These are phyloP conservation scores for Eupithecia subfuscata DNA, from an alignment of 2,888 invertebrate genomes.

Conservation along the genomic window DNA sequence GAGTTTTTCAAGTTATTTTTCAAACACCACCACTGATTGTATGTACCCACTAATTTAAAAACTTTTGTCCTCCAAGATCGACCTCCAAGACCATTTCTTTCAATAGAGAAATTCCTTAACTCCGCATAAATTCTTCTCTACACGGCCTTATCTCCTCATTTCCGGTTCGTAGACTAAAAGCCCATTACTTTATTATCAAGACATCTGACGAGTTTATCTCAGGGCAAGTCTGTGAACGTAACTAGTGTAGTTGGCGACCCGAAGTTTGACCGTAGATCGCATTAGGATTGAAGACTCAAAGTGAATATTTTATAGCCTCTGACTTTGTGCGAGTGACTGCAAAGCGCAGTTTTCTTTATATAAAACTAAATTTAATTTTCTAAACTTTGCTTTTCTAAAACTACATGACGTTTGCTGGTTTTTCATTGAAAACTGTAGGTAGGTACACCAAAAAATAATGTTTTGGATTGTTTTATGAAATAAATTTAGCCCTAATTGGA, in stretches of 20 bases:
- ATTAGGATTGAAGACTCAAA: constrained; percentile 15
- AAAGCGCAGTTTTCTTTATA: not conserved
- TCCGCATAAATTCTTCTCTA: constrained; percentile 68
- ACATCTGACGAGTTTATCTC: constrained; percentile 68
- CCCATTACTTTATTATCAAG: constrained; percentile 78
- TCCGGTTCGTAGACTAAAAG: constrained; percentile 62
- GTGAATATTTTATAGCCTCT: constrained; percentile 17
- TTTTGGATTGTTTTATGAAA: not conserved
- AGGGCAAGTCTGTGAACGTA: constrained; percentile 43
- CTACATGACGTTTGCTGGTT: not conserved
- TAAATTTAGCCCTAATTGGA: not conserved
- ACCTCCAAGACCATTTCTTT: constrained; percentile 64
- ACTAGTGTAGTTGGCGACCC: constrained; percentile 32
- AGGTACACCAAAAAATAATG: no score
- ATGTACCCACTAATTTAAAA: not conserved
- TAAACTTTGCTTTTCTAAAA: not conserved
- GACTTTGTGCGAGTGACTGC: not conserved
- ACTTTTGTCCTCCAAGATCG: not conserved
- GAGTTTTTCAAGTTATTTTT: not conserved
- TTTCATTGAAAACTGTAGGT: not conserved
- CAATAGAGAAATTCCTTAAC: constrained; percentile 65
- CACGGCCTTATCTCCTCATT: constrained; percentile 71
- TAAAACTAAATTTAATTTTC: not conserved
- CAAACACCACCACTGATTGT: not conserved
- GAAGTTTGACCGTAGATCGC: constrained; percentile 21